A percentile compares a stretch with the other conserved stretches of the same genome.
Evolutionary conservation across 2,113 vertebrate genomes (phyloP).

Genomic region (Ivindomyrus marchei): DNA sequence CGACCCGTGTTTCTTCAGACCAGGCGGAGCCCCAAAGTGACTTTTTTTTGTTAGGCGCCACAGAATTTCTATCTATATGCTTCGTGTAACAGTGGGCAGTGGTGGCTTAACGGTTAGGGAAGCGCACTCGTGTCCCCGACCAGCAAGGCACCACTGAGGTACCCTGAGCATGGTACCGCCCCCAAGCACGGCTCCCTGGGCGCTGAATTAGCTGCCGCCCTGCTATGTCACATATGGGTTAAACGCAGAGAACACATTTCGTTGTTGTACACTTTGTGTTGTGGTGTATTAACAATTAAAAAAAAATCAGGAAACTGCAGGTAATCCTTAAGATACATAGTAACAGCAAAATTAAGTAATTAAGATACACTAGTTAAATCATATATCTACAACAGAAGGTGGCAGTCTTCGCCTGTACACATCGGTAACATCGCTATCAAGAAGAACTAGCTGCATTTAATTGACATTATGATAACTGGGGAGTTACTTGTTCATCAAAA

Average conservation of each 20-base stretch:
- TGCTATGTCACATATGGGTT: too few species aligned
- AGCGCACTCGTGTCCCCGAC: too few species aligned
- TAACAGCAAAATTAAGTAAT: background rate
- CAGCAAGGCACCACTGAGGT: too few species aligned
- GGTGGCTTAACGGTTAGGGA: too few species aligned
- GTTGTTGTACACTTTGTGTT: too few species aligned
- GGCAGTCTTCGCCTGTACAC: background rate
- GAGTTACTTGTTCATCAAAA: background rate
- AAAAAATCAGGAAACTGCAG: background rate
- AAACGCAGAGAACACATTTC: too few species aligned
- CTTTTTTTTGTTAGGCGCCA: background rate
- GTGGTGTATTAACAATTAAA: too few species aligned
- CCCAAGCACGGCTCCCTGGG: too few species aligned
- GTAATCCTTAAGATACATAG: background rate
- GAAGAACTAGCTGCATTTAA: background rate
- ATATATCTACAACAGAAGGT: background rate
- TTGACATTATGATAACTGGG: background rate
- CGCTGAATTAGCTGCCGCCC: too few species aligned
- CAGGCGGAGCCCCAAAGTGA: background rate
- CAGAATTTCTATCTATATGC: background rate
- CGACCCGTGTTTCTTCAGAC: background rate
- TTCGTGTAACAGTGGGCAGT: background rate
- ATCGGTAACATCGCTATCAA: background rate
- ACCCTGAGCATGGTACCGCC: too few species aligned
- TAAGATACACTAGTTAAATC: background rate